Evolutionary conservation across 2,888 invertebrate species (phyloP), one percentile per base, ranked within the genome.

Genomic region (Orgyia antiqua): DNA sequence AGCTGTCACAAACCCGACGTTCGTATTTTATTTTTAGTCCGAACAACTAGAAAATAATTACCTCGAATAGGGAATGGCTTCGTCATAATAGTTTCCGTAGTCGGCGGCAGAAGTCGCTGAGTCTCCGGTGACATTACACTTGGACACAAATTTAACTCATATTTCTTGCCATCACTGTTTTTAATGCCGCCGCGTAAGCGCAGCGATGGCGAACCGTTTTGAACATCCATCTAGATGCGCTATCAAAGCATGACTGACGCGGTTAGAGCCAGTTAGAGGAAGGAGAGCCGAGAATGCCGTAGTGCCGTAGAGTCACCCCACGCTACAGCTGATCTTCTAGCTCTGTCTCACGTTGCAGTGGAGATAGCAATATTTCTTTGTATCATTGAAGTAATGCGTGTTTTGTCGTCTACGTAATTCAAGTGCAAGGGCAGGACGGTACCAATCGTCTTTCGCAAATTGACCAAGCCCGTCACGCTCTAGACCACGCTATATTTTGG

Each of bases 31-130:
- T 74, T 78, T 73, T 58, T 76, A 76, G 63, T 68, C 34, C 31
- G 33, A 36, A 36, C 6, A 45, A 35, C 49, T 43, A 45, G 6
- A 15, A 15, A 28, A 31, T 36, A 60, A 45, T 68, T 86, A 94
- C 94, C 93, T 88, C 94, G 89, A 51, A 95, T 92, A 15, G 95
- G 95, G 78, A 95, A 95, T 38, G 95, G 95, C 86, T 95, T 95
- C 24, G 95, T 95, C 89, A 94, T 93, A 29, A 95, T 93, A 25
- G 95, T 95, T 68, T 94, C 94, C 37, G 93, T 91, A 6, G 93
- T 93, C 29, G 94, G 94, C 37, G 94, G 93, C 63, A 92, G 70
- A 43, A 92, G 87, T 60, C 90, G 82, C 65, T 89, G 89, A 5
- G 89, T 90, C 67, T 90, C 89, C 36, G 89, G 87, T 10, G 92